Evolutionary conservation across 2,888 invertebrate genomes (phyloP), one percentile per base, ranked within the genome.

Genomic region (Ptychoptera albimana): DNA sequence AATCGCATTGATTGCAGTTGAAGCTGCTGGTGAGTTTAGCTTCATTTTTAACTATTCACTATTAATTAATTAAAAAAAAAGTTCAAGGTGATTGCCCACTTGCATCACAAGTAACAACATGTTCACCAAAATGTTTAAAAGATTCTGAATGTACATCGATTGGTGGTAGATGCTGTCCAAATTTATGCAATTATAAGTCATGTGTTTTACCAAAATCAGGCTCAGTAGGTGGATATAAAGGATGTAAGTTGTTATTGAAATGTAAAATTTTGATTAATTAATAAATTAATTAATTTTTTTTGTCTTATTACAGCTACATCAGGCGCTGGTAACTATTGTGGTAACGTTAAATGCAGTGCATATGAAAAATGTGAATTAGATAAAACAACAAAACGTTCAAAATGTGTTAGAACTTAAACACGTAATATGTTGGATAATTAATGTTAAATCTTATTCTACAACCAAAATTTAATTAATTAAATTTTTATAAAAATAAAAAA

Each of bases 281-380:
- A 32, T 32, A 11, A 11, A 32, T 7, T 32, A 11, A 32, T 32
- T 15, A n/a, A 13, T 15, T 29, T 32, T 46, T 16, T 42, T 44
- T 44, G 31, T 31, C 11, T 45, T 42, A 44, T 35, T 40, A 7
- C 43, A 32, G 36, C 13, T n/a, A n/a, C 12, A 13, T 68, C 66
- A 1, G 66, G 65, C 2, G 58, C 71, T 2, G 76, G 77, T 1
- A 61, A 70, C 2, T 79, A 76, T 55, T 82, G 82, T 53, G 77
- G 74, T 53, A 80, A 80, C 54, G 71, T 74, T 10, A 82, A 79
- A 59, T 83, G 82, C 55, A 72, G 69, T 53, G 57, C 74, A 0
- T 74, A 69, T 49, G 79, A 83, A 58, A 78, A 77, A 49, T 83
- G 82, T 60, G 74, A 75, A 54, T 62, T 68, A 50, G 82, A 82